Percentiles rank a stretch among this genome's conserved stretches.
phyloP scores from a whole-genome alignment of 2,113 vertebrate species.

The Oceanodroma tethys region DNA sequence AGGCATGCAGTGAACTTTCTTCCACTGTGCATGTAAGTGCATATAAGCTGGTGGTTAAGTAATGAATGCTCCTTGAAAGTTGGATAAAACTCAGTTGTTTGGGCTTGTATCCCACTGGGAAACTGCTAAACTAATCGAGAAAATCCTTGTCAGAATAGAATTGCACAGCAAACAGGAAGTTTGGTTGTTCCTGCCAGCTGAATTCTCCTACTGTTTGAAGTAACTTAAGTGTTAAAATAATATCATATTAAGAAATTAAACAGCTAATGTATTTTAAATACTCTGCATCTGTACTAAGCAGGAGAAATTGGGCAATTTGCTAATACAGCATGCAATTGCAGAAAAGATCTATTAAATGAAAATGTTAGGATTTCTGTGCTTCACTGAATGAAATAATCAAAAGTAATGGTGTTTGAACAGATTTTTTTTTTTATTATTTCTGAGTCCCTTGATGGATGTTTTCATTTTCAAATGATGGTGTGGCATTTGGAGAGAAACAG shows the following conservation, averaged over 20 bases:
- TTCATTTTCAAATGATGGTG: not conserved
- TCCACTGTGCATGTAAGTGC: not conserved
- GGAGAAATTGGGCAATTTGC: not conserved
- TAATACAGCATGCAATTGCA: not conserved
- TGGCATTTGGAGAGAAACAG: not conserved
- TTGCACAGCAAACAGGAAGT: not conserved
- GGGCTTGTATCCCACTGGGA: not conserved
- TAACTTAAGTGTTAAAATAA: not conserved
- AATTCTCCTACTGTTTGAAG: not conserved
- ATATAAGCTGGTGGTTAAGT: not conserved
- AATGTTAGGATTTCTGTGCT: not conserved
- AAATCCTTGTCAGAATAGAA: not conserved
- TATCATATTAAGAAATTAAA: not conserved
- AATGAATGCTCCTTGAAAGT: not conserved
- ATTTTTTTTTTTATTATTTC: not conserved
- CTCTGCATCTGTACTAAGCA: not conserved
- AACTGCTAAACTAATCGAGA: not conserved
- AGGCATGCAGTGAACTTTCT: not conserved
- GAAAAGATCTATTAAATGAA: not conserved
- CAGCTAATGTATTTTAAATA: not conserved
- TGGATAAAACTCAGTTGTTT: not conserved
- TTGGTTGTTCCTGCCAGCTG: not conserved
- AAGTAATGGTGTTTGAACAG: not conserved
- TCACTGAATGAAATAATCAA: not conserved
- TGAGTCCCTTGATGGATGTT: not conserved